Conservation (phyloP, 2,113 vertebrate genomes). For the Platycercus adscitus region DNA sequence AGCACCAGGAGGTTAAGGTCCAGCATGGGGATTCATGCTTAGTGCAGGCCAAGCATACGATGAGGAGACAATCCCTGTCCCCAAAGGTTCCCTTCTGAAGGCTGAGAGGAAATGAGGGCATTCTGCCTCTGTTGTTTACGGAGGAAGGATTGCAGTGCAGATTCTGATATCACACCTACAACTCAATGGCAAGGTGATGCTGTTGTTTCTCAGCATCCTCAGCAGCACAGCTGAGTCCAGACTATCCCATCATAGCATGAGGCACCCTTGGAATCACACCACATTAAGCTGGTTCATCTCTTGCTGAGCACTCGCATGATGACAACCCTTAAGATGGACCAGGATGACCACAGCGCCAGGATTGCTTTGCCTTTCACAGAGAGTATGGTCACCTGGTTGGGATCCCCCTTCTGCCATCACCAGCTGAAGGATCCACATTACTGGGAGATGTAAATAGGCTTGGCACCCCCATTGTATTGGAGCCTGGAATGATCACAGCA, state of each 20-base stretch:
- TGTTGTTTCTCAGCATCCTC: not conserved
- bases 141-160: not conserved
- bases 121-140: not conserved
- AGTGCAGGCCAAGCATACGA: not conserved
- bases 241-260: not conserved
- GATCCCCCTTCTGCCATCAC: not conserved
- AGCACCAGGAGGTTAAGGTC: not conserved
- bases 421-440: not conserved
- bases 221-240: not conserved
- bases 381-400: not conserved
- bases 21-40: no score
- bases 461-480: not conserved
- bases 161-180: not conserved
- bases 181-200: not conserved
- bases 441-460: not conserved
- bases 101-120: not conserved
- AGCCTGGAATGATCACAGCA: not conserved
- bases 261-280: not conserved
- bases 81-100: not conserved
- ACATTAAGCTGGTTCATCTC: not conserved
- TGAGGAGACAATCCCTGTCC: not conserved
- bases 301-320: not conserved
- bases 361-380: not conserved
- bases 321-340: not conserved
- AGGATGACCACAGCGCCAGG: not conserved